Evolutionary conservation across 1,140 invertebrate genomes (phyloP).

Genomic region (Drosophila sturtevanti): DNA sequence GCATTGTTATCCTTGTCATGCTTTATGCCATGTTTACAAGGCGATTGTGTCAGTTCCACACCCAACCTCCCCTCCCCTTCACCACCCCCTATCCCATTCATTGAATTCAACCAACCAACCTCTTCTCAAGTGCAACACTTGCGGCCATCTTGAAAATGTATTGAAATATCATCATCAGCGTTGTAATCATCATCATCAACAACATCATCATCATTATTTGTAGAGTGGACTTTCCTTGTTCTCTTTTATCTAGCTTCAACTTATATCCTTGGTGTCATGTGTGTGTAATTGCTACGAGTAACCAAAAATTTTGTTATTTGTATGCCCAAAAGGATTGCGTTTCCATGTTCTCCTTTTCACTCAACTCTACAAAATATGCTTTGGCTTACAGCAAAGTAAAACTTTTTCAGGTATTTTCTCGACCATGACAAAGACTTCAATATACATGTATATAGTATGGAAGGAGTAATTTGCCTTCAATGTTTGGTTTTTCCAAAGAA

Average conservation of each 20-base stretch:
- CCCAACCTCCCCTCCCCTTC: not conserved
- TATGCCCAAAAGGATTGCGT: constrained; percentile 17
- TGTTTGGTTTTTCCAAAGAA: constrained; percentile 17
- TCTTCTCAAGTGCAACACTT: constrained; percentile 62
- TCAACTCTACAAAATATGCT: not conserved
- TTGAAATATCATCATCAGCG: constrained; percentile 57
- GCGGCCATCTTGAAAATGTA: constrained; percentile 55
- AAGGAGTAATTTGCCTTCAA: not conserved
- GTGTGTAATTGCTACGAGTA: constrained; percentile 45
- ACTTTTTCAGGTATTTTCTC: constrained; percentile 2
- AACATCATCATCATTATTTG: constrained; percentile 34
- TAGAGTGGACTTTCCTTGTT: not conserved
- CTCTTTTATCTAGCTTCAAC: too few relatives aligned
- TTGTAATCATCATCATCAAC: constrained; percentile 32
- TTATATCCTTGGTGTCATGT: constrained; percentile 13
- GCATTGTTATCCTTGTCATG: constrained; percentile 65
- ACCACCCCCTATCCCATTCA: not conserved
- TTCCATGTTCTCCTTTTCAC: not conserved
- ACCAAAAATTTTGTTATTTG: constrained; percentile 35
- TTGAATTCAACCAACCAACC: not conserved
- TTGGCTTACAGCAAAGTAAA: not conserved
- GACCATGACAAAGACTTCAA: not conserved
- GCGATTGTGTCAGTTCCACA: constrained; percentile 40
- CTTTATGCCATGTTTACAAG: constrained; percentile 65
- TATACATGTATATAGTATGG: not conserved